Conservation (phyloP, 2,888 invertebrate genomes). For the Sarcophaga carnaria region DNA sequence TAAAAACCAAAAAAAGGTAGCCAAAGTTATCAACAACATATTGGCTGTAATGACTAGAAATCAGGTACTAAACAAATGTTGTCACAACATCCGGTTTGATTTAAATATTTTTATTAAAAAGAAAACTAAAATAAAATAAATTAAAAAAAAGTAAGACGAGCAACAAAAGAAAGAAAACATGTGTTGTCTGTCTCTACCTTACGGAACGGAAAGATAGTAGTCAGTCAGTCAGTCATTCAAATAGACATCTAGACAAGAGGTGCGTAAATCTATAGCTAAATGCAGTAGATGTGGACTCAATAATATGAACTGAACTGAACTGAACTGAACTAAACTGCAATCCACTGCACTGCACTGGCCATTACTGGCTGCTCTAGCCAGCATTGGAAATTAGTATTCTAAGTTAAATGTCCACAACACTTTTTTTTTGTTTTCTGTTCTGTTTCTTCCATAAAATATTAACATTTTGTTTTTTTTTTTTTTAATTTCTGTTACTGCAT, state of each 20-base stretch:
- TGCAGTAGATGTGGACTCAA: slow-evolving; percentile 52
- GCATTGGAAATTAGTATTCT: slow-evolving; percentile 53
- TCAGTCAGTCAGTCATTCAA: slow-evolving; percentile 18
- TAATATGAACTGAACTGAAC: slow-evolving; percentile 51
- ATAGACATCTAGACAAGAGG: slow-evolving; percentile 45
- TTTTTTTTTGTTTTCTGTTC: too few relatives aligned
- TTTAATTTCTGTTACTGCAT: too few relatives aligned
- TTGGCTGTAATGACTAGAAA: slow-evolving; percentile 39
- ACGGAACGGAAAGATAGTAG: slow-evolving; percentile 14
- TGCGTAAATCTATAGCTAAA: slow-evolving; percentile 40
- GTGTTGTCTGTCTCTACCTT: slow-evolving; percentile 30
- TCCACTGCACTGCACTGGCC: too few relatives aligned
- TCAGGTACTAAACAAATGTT: slow-evolving; percentile 65
- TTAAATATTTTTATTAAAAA: slow-evolving; percentile 58
- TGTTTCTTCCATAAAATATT: slow-evolving; percentile 30
- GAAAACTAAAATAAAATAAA: slow-evolving; percentile 21
- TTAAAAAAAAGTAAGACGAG: slow-evolving; percentile 20
- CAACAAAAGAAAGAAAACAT: slow-evolving; percentile 32
- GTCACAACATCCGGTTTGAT: slow-evolving; percentile 70
- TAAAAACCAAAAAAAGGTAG: background rate
- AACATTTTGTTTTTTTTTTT: background rate
- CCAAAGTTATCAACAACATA: background rate
- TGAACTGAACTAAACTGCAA: background rate
- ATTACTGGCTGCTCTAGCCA: too few relatives aligned
- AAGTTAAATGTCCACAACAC: slow-evolving; percentile 28